phyloP scores from a whole-genome alignment of 2,888 invertebrate genomes.

The Dioctria linearis region DNA sequence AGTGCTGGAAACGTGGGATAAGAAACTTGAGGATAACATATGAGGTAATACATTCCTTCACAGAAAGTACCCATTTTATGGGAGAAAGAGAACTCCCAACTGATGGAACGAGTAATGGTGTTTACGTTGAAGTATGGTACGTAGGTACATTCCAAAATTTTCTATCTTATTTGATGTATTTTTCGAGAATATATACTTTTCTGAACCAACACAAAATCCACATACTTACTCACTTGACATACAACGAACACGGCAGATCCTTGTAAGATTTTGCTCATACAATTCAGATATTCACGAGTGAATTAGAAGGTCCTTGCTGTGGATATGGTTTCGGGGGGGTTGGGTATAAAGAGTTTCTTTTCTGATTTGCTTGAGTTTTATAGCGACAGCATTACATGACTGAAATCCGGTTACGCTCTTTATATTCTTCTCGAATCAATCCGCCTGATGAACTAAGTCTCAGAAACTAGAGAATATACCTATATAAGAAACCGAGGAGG shows the following conservation, averaged over 20 bases:
- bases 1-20: neutral
- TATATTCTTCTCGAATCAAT: slow-evolving; percentile 29
- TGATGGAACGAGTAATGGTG: slow-evolving; percentile 12
- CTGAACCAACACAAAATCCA: slow-evolving; percentile 8
- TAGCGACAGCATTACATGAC: slow-evolving; percentile 32
- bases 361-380: slow-evolving; percentile 30
- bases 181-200: slow-evolving; percentile 1
- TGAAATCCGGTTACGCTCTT: slow-evolving; percentile 25
- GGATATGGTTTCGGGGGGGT: neutral
- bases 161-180: slow-evolving; percentile 4
- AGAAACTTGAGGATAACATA: slow-evolving; percentile 17
- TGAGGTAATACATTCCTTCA: slow-evolving; percentile 4
- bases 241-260: neutral
- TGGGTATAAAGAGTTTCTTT: too few relatives aligned
- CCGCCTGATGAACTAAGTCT: neutral
- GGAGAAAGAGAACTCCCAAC: too few relatives aligned
- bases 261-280: too few relatives aligned
- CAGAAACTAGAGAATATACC: too few relatives aligned
- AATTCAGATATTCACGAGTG: neutral
- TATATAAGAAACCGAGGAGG: neutral
- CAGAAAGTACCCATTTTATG: neutral
- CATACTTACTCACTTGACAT: neutral
- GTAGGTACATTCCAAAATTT: slow-evolving; percentile 12
- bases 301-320: neutral
- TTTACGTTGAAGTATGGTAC: slow-evolving; percentile 2